Evolutionary conservation across 2,888 invertebrate species (phyloP).

Genomic region (Sepioteuthis lessoniana): DNA sequence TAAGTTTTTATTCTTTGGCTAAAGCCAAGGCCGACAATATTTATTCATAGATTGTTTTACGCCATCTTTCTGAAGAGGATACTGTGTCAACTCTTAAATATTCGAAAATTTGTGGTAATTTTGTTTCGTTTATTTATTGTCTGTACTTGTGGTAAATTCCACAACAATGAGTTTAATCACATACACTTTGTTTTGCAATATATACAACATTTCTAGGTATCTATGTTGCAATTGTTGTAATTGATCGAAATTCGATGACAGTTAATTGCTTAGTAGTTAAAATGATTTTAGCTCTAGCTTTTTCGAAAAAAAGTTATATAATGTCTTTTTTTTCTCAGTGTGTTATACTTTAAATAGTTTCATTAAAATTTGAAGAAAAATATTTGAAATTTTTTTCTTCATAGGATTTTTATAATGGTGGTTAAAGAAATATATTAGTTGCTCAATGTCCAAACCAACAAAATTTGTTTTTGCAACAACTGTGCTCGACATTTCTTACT

Average conservation of each 20-base stretch:
- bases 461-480: not conserved
- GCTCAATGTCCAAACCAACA: not conserved
- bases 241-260: not conserved
- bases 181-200: not conserved
- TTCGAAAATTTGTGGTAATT: too few relatives aligned
- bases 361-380: too few relatives aligned
- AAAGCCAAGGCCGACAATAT: not conserved
- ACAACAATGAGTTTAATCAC: not conserved
- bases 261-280: not conserved
- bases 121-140: not conserved
- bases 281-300: not conserved
- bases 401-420: not conserved
- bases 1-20: not conserved
- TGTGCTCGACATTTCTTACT: not conserved
- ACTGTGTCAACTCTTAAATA: too few relatives aligned
- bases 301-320: not conserved
- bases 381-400: not conserved
- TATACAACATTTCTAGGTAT: not conserved
- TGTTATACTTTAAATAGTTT: not conserved
- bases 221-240: not conserved
- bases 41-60: not conserved
- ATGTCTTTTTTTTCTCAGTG: not conserved
- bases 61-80: not conserved
- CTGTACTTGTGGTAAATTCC: not conserved
- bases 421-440: not conserved